Conservation (phyloP, 2,888 invertebrate genomes). For the Nymphalis polychloros region DNA sequence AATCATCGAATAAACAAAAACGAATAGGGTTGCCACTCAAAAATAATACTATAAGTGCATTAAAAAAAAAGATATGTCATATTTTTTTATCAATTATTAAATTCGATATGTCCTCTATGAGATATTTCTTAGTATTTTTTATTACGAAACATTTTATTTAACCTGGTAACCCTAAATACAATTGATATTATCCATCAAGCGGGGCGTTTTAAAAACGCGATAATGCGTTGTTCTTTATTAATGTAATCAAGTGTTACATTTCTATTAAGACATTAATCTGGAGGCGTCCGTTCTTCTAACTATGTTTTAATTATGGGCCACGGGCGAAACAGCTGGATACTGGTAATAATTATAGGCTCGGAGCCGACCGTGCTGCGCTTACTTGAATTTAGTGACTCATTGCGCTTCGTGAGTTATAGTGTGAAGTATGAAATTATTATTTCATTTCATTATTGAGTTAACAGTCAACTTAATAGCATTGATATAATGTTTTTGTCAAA, state of each 20-base stretch:
- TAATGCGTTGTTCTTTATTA: constrained; percentile 55
- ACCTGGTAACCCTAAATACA: constrained; percentile 29
- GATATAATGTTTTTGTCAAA: background rate
- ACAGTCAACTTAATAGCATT: background rate
- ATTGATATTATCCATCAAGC: constrained; percentile 59
- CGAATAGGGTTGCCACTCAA: background rate
- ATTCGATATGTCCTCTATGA: background rate
- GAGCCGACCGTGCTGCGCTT: constrained; percentile 56
- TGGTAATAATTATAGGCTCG: constrained; percentile 69
- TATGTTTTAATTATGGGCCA: constrained; percentile 77
- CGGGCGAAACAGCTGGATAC: constrained; percentile 62
- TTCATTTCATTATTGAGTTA: background rate
- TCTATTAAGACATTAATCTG: constrained; percentile 77
- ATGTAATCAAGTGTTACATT: constrained; percentile 72
- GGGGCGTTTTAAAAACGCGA: constrained; percentile 52
- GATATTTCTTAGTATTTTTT: too few relatives aligned
- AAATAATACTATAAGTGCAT: background rate
- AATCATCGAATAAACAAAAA: constrained; percentile 31
- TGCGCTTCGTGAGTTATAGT: background rate
- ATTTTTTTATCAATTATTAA: background rate
- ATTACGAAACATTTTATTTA: background rate
- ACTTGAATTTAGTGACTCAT: constrained; percentile 5
- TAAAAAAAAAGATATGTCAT: too few relatives aligned
- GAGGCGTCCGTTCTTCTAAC: constrained; percentile 65
- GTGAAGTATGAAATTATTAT: background rate